Evolutionary conservation across 2,113 vertebrate species (phyloP), one percentile per base, ranked within the genome.

Genomic region (Noturus placidus): DNA sequence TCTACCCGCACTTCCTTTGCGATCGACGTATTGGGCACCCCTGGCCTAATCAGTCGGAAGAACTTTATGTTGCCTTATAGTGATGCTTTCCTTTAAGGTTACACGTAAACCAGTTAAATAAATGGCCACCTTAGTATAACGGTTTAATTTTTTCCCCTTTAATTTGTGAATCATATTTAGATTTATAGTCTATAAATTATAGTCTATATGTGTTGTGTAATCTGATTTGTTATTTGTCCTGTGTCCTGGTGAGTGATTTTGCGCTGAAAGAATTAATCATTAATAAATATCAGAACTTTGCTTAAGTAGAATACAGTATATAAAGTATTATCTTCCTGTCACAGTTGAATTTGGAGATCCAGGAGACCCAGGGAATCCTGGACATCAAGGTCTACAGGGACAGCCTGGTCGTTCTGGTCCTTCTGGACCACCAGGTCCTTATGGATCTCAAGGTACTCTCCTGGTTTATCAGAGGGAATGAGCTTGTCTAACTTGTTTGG

Each of bases 361-460:
- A 35, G 95, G 95, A 46, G 89, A 88, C 54, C 88, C 25, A 30
- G 95, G 95, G 7, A 86, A 77, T 50, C 89, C 52, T 70, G 95
- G 95, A 70, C 86, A 35, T 0, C 4, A 0, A 19, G 92, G 94
- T 27, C 25, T 69, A 25, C 90, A 69, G 27, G 85, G 91, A 0
- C 87, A 89, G 54, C 80, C 85, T 8, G 94, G 94, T 33, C 83
- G 83, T 30, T 83, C 69, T 69, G 95, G 95, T 78, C 79, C 86
- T 5, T 89, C 8, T 0, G 94, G 94, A 85, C 19, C n/a, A 35
- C 79, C 83, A 91, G 94, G 95, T 94, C 59, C 14, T 27, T 42
- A n/a, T 63, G 61, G 76, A 15, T 50, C 33, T 80, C 59, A 19
- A 67, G 85, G 85, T 86, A 46, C 27, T n/a, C n/a, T 77, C 27